These are phyloP conservation scores for Drosophila nr. perissopoda DNA, from an alignment of 2,888 invertebrate genomes.

Conservation along the genomic window DNA sequence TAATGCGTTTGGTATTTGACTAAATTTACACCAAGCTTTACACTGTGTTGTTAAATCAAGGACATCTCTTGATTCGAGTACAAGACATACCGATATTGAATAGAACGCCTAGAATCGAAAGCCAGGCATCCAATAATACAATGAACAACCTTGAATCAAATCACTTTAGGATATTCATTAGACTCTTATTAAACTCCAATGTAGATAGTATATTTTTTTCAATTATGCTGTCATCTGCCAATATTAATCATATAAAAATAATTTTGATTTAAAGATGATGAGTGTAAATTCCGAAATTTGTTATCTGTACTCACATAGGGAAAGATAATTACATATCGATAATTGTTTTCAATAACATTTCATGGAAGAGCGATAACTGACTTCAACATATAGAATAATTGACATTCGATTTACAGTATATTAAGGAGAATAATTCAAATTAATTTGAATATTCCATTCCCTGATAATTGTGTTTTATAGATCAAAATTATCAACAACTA, in stretches of 20 bases:
- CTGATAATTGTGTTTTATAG: not conserved
- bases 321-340: not conserved
- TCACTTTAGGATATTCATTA: not conserved
- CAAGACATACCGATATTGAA: not conserved
- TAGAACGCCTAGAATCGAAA: not conserved
- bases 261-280: no score
- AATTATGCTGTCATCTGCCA: not conserved
- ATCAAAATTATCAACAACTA: not conserved
- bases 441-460: not conserved
- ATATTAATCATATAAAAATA: no score
- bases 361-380: not conserved
- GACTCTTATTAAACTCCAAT: not conserved
- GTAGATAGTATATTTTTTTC: not conserved
- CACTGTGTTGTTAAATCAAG: not conserved
- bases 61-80: not conserved
- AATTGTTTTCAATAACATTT: not conserved
- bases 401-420: not conserved
- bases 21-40: not conserved
- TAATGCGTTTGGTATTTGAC: not conserved
- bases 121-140: not conserved
- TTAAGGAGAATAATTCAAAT: not conserved
- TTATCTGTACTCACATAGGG: no score
- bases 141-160: not conserved
- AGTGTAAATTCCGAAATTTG: no score
- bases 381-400: not conserved